These are phyloP conservation scores for Bucco capensis DNA, from an alignment of 2,113 vertebrate species.

Conservation along the genomic window DNA sequence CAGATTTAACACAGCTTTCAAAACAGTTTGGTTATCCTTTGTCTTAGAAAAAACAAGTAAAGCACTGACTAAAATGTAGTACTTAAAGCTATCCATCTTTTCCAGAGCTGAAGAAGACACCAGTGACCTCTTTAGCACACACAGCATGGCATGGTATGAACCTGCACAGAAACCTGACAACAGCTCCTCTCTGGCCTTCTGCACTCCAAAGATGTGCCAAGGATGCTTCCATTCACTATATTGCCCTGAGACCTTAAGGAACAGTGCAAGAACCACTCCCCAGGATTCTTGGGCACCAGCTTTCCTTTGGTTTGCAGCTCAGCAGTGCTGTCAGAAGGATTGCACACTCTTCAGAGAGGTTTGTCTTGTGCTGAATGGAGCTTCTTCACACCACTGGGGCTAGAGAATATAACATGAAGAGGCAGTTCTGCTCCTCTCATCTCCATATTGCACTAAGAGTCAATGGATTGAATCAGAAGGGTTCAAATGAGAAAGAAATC, in stretches of 20 bases:
- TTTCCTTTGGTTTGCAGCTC: slow-evolving; percentile 6
- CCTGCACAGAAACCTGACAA: not conserved
- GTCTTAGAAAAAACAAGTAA: not conserved
- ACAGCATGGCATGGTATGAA: not conserved
- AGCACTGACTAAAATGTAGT: not conserved
- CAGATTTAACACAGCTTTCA: not conserved
- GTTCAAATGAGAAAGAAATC: not conserved
- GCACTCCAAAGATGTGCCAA: not conserved
- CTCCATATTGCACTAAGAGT: not conserved
- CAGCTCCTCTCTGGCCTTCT: not conserved
- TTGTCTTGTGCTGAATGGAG: not conserved
- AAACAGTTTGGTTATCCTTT: not conserved
- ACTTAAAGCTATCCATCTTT: rapidly evolving
- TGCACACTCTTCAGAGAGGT: not conserved
- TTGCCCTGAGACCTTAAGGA: not conserved
- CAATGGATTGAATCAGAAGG: not conserved
- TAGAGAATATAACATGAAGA: not conserved
- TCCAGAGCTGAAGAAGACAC: too few relatives aligned
- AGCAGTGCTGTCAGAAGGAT: not conserved
- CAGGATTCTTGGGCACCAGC: not conserved
- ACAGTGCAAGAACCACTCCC: not conserved
- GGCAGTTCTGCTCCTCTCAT: not conserved
- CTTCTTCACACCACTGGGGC: not conserved
- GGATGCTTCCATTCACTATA: not conserved
- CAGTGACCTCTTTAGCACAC: rapidly evolving